Evolutionary conservation across 2,797 vertebrate genomes (phyloP).

Genomic region (Sciurus carolinensis): DNA sequence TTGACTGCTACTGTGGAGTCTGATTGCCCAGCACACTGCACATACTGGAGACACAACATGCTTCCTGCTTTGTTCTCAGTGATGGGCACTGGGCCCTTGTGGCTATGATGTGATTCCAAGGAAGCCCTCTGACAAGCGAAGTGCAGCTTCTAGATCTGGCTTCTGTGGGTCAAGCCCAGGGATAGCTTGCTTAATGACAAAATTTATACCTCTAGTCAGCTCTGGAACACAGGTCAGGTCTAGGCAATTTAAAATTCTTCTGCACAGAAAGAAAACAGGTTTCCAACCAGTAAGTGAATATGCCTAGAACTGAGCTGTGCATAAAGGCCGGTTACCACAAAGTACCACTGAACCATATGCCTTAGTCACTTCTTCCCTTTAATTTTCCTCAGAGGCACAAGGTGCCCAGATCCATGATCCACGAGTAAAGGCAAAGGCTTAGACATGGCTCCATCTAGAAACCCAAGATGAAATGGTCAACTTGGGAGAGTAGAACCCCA

Average conservation of each 20-base stretch:
- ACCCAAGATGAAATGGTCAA: not conserved
- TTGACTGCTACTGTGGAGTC: not conserved
- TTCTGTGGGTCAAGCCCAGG: not conserved
- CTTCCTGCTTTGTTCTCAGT: not conserved
- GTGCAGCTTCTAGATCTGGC: not conserved
- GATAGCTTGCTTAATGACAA: not conserved
- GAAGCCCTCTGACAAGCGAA: not conserved
- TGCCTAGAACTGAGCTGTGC: not conserved
- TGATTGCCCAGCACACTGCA: not conserved
- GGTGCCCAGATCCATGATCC: not conserved
- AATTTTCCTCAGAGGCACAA: not conserved
- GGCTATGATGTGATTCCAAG: not conserved
- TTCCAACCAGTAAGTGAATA: not conserved
- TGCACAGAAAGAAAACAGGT: not conserved
- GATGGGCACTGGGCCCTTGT: not conserved
- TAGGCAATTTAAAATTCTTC: not conserved
- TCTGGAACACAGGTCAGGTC: not conserved
- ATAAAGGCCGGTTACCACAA: not conserved
- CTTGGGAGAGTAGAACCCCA: not conserved
- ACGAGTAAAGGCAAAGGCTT: not conserved
- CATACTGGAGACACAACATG: fast-evolving
- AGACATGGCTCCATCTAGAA: not conserved
- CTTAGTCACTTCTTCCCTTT: not conserved
- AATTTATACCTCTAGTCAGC: not conserved
- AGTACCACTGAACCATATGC: not conserved